These are phyloP conservation scores for Eriocheir sinensis DNA, from an alignment of 1,140 invertebrate genomes.

Conservation along the genomic window DNA sequence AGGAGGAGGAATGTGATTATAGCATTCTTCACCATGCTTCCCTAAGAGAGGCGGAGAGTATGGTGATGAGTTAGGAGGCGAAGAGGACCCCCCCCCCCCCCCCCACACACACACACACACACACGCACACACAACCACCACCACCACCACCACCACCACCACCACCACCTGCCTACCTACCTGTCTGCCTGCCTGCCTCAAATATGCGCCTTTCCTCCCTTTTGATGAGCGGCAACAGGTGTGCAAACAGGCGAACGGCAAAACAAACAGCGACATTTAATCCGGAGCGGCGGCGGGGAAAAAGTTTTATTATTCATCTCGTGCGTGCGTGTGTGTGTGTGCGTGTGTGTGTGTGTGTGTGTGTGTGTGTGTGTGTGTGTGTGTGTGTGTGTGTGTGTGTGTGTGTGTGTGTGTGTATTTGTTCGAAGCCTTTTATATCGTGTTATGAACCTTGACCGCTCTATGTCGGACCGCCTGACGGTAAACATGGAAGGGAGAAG, in stretches of 20 bases:
- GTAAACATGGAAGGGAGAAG: background rate
- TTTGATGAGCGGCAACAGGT: background rate
- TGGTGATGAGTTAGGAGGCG: no score
- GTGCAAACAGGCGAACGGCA: background rate
- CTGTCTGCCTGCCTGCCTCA: background rate
- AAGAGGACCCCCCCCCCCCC: no score
- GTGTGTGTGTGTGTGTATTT: background rate
- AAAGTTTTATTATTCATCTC: background rate
- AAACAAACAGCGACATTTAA: background rate
- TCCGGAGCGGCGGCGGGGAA: background rate
- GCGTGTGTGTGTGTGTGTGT: background rate
- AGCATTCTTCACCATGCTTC: no score
- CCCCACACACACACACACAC: no score
- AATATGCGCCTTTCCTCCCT: background rate
- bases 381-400: background rate
- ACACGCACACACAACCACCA: background rate
- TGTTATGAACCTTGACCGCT: no score
- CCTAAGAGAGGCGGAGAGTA: no score
- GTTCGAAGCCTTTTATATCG: no score
- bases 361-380: background rate
- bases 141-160: no score
- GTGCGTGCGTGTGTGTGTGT: background rate
- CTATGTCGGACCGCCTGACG: no score
- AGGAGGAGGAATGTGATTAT: no score
- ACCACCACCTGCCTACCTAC: background rate